Base-by-base conservation (phyloP, 1,140 invertebrate genomes). In the Cydia splendana region DNA sequence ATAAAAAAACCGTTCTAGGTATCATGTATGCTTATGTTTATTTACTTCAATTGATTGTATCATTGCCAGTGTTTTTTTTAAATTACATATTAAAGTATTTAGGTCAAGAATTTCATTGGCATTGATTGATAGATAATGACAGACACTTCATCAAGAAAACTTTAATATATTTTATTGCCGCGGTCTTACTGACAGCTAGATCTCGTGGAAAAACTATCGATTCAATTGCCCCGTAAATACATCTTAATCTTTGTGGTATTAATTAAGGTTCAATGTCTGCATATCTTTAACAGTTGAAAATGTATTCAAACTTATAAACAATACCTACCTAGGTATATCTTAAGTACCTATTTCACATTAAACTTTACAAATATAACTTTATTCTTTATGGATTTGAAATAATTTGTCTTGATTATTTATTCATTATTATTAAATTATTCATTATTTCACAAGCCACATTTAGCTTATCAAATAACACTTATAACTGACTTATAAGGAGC, bases 71-170 rank as follows among this genome's bases (percentile, higher is more conserved):
- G 48, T 77, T 74, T 24, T 24, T 24, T 77, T 74, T 62, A 75
- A 38, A 30, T 75, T 57, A 51, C 18, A 24, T 12, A 18, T 12
- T 0, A 74, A 6, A 71, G 51, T 67, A 78, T 78, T 75, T 30
- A 78, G 77, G 77, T 78, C 77, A 71, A 71, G 74, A 18, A 78
- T 74, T 51, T 75, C 71, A 78, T 62, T 69, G 65, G 67, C 65
- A 71, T 75, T 75, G 57, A 75, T 71, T 75, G 74, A 78, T 75
- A 62, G 9, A 51, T 75, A 73, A 78, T 73, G 74, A 48, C 20
- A 30, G 65, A 4, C 30, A 71, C 34, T 38, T 71, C 28, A 42
- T 71, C 67, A 71, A 38, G 15, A 34, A 34, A 38, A 62, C 57
- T 62, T 24, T 62, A 24, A 62, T 62, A 62, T 62, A 62, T 62